Evolutionary conservation across 92 coral and sea anemone genomes (phyloP).

Genomic region (Epizoanthus fatuus): DNA sequence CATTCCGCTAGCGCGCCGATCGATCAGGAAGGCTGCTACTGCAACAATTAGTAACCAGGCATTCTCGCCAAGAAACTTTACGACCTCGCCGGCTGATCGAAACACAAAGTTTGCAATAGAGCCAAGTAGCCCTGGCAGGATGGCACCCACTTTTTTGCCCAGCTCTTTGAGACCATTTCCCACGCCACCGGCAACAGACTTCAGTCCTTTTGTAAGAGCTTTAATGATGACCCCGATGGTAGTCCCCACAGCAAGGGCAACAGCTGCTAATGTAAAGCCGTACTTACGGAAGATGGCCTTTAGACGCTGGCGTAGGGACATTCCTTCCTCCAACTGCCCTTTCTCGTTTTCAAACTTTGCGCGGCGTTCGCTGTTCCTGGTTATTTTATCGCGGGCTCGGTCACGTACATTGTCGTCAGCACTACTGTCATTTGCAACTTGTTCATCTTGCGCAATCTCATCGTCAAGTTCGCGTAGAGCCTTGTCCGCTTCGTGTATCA

Average conservation of each 20-base stretch:
- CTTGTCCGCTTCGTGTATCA: not conserved
- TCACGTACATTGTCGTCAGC: not conserved
- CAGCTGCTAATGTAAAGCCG: too few species aligned
- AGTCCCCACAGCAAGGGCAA: conserved; percentile 1
- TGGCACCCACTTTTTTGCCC: too few species aligned
- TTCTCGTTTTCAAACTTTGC: not conserved
- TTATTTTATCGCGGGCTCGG: not conserved
- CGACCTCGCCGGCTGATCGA: too few species aligned
- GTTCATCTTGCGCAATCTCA: not conserved
- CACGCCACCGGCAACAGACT: not conserved
- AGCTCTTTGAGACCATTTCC: too few species aligned
- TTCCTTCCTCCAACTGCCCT: not conserved
- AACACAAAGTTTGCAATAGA: too few species aligned
- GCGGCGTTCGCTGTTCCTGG: not conserved
- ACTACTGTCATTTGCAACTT: not conserved
- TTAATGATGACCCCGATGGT: conserved; percentile 8
- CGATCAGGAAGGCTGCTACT: too few species aligned
- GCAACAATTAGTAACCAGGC: too few species aligned
- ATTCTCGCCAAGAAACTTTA: not conserved
- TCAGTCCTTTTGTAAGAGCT: not conserved
- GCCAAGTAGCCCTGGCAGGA: too few species aligned
- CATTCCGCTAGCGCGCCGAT: too few species aligned
- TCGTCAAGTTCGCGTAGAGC: not conserved
- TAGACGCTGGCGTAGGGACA: not conserved
- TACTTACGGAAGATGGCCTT: conserved; percentile 22